Percentiles rank a stretch among this genome's conserved stretches.
These are phyloP conservation scores for Sepioteuthis lessoniana DNA, from an alignment of 2,888 invertebrate genomes.

Conservation along the genomic window DNA sequence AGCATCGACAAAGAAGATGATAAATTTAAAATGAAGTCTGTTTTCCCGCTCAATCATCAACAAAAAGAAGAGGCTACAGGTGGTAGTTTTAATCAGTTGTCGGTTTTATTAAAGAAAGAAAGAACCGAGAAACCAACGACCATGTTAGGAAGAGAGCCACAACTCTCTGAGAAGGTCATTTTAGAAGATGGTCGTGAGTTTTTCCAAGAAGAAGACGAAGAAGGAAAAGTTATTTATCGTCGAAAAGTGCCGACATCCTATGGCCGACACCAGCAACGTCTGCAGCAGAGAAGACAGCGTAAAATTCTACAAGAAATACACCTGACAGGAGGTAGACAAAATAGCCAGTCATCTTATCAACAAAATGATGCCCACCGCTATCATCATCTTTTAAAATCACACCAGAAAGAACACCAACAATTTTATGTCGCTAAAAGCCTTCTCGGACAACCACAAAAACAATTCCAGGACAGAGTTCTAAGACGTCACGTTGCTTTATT, in stretches of 20 bases:
- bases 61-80: neutral
- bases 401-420: neutral
- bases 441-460: neutral
- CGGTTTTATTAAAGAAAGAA: neutral
- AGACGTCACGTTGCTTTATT: neutral
- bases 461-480: conserved; percentile 34
- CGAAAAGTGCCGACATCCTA: neutral
- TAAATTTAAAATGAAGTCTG: neutral
- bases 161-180: no score
- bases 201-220: neutral
- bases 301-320: neutral
- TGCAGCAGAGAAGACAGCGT: no score
- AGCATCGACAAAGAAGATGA: neutral
- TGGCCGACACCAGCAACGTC: neutral
- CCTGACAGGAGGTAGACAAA: neutral
- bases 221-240: neutral
- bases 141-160: neutral
- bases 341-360: neutral
- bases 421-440: neutral
- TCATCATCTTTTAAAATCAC: neutral
- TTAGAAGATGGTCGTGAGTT: neutral
- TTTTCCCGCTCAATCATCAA: neutral
- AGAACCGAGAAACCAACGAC: neutral
- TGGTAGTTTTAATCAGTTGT: neutral
- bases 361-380: neutral